Base-by-base conservation (phyloP, 2,797 vertebrate species). In the Rhinogobio ventralis region DNA sequence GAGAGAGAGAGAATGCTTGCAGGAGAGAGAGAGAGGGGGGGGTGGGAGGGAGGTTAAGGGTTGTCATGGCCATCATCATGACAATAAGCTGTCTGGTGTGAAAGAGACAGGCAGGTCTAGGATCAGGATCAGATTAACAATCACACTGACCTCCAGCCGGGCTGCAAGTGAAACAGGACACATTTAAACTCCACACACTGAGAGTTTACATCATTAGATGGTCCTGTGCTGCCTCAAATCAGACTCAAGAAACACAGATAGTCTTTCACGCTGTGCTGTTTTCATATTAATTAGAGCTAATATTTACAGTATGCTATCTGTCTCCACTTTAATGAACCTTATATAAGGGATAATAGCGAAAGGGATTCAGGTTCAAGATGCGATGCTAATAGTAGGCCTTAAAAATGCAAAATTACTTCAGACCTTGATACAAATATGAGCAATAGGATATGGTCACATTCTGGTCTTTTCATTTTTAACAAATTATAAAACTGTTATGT, bases 1-100 rank as follows among this genome's bases (percentile, higher is more conserved):
- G 75, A 20, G 55, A 74, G 68, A 67, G 74, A 74, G 71, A 60
- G 71, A 81, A 64, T 30, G 62, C 62, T 3, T 17, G 82, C 76
- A 82, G 86, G 81, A 91, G 89, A 88, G 87, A 36, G 82, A 92
- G 92, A 89, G 93, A 92, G 92, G 78, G 93, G 92, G 92, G 78
- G 25, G 45, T 60, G 51, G 33, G 76, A 82, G 78, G 76, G 88
- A 82, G 87, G 87, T 89, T 88, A 88, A 89, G 92, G 92, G 92
- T 92, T 93, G 93, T 93, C 92, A 93, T 94, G 95, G 95, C 95
- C 95, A 95, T 94, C 91, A 90, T 93, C 90, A 89, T 89, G 89
- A 91, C 90, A 92, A 91, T 91, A 49, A 88, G 91, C 94, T 90
- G 91, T 89, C 83, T 91, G 83, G 90, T 88, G 79, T 87, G 82